phyloP scores from a whole-genome alignment of 92 coral and sea anemone genomes.

The Pocillopora meandrina region DNA sequence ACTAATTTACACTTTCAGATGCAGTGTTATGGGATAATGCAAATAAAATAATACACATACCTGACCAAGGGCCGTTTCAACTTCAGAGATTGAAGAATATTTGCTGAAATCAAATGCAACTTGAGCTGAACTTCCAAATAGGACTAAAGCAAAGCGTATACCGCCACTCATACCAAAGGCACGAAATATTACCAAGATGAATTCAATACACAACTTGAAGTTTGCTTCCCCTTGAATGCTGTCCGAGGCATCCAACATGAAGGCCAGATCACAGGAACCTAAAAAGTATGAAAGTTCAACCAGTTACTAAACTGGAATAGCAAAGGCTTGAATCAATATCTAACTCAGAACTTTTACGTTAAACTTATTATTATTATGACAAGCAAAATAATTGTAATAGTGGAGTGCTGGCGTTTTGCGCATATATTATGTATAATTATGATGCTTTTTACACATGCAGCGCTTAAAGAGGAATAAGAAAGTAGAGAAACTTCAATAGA shows the following conservation, averaged over 20 bases:
- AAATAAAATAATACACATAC: neutral
- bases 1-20: too few species aligned
- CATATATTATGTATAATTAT: too few species aligned
- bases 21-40: too few species aligned
- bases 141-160: slow-evolving; percentile 71
- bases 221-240: slow-evolving; percentile 62
- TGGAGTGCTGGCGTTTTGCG: too few species aligned
- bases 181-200: slow-evolving; percentile 64
- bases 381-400: too few species aligned
- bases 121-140: slow-evolving; percentile 74
- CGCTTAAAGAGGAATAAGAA: too few species aligned
- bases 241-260: slow-evolving; percentile 75
- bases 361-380: too few species aligned
- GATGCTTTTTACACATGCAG: too few species aligned
- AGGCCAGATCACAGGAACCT: slow-evolving; percentile 74
- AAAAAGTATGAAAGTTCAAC: neutral
- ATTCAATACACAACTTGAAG: slow-evolving; percentile 60
- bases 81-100: slow-evolving; percentile 68
- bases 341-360: too few species aligned
- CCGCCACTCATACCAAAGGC: slow-evolving; percentile 67
- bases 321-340: too few species aligned
- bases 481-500: too few species aligned
- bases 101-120: slow-evolving; percentile 76
- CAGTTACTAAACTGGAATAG: too few species aligned
- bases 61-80: slow-evolving; percentile 42